phyloP scores from a whole-genome alignment of 2,113 vertebrate species.

The Pelusios castaneus region DNA sequence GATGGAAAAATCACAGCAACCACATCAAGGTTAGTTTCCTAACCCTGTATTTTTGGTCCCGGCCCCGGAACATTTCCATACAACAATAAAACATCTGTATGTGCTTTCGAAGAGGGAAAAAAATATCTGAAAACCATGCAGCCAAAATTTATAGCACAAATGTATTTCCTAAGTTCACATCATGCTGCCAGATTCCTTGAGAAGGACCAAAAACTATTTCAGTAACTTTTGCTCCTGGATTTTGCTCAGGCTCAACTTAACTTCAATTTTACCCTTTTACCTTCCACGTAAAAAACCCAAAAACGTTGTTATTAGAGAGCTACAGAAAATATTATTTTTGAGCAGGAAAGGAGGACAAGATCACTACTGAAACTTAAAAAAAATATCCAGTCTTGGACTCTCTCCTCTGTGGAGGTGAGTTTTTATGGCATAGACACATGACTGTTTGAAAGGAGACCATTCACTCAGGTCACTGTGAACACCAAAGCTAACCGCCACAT shows the following conservation, averaged over 20 bases:
- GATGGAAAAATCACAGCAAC: slow-evolving; percentile 43
- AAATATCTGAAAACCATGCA: slow-evolving; percentile 51
- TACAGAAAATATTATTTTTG: not conserved
- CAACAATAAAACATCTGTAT: slow-evolving; percentile 67
- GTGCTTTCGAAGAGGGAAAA: slow-evolving; percentile 47
- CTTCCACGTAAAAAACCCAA: not conserved
- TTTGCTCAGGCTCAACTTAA: not conserved
- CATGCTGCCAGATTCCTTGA: slow-evolving; percentile 38
- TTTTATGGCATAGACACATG: not conserved
- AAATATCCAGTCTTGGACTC: not conserved
- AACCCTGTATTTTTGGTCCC: not conserved
- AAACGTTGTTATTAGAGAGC: slow-evolving; percentile 51
- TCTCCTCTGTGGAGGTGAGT: not conserved
- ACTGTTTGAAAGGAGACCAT: not conserved
- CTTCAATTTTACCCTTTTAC: slow-evolving; percentile 39
- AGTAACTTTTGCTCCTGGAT: slow-evolving; percentile 29
- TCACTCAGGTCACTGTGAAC: not conserved
- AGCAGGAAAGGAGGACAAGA: not conserved
- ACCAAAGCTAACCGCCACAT: not conserved
- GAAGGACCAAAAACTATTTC: slow-evolving; percentile 53
- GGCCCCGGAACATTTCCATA: slow-evolving; percentile 60
- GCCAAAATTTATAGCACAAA: slow-evolving; percentile 63
- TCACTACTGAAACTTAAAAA: not conserved
- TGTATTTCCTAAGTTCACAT: slow-evolving; percentile 63
- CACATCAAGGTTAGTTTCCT: slow-evolving; percentile 51